A percentile compares a stretch with the other conserved stretches of the same genome.
phyloP scores from a whole-genome alignment of 2,797 vertebrate genomes.

The Acrossocheilus wenchowensis region DNA sequence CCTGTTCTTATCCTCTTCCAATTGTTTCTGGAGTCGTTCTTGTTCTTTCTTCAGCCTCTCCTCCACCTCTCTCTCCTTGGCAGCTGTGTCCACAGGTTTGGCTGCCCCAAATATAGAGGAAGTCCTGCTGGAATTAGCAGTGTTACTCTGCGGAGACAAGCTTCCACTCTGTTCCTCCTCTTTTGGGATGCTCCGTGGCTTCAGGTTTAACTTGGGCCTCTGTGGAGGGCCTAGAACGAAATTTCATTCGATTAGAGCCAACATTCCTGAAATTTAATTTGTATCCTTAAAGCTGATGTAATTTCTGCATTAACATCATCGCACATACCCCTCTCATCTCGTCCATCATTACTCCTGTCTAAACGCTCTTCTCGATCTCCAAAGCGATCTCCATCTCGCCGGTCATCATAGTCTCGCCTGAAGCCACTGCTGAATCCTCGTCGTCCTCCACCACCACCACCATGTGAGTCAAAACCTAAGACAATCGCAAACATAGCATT shows the following conservation, averaged over 20 bases:
- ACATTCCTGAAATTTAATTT: background rate
- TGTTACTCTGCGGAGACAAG: constrained; percentile 69
- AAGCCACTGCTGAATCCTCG: constrained; percentile 91
- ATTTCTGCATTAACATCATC: background rate
- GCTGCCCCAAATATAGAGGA: constrained; percentile 92
- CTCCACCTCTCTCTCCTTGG: constrained; percentile 91
- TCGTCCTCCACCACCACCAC: constrained; percentile 79
- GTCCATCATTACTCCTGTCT: constrained; percentile 82
- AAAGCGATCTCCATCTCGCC: constrained; percentile 82
- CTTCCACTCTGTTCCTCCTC: constrained; percentile 83
- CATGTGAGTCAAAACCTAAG: constrained; percentile 79
- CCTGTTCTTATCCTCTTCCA: constrained; percentile 88
- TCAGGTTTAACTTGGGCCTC: constrained; percentile 91
- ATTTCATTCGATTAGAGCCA: background rate
- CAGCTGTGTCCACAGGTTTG: constrained; percentile 92
- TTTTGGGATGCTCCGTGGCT: constrained; percentile 89
- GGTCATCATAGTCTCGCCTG: constrained; percentile 84
- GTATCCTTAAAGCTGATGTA: background rate
- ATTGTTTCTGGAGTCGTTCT: constrained; percentile 88
- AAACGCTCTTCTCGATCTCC: constrained; percentile 75
- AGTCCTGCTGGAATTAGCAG: constrained; percentile 75
- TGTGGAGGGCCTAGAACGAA: constrained; percentile 73
- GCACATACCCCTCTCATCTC: constrained; percentile 86
- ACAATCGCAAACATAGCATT: background rate
- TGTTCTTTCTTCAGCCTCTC: constrained; percentile 94